Evolutionary conservation across 2,113 vertebrate species (phyloP).

Genomic region (Pitta sordida): DNA sequence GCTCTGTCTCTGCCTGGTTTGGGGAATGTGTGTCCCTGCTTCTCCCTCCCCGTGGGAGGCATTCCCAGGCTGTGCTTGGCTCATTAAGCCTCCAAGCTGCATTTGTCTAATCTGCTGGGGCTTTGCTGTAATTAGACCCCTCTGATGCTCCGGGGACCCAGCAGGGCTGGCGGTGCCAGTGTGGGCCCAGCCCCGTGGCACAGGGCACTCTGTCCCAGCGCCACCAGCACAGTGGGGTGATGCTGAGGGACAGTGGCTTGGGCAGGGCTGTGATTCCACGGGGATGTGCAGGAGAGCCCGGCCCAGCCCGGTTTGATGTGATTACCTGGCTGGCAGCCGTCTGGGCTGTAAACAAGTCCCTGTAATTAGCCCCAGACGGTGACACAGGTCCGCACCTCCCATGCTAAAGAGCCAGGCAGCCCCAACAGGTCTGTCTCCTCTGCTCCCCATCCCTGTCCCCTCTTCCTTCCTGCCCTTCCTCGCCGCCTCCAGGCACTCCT

Average conservation of each 20-base stretch:
- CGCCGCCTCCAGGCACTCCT: background rate
- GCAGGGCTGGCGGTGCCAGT: background rate
- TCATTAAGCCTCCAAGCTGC: background rate
- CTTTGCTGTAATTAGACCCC: background rate
- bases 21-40: background rate
- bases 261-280: background rate
- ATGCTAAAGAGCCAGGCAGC: constrained; percentile 47
- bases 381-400: constrained; percentile 4
- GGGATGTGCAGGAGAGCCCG: background rate
- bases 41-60: fast-evolving
- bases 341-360: constrained; percentile 42
- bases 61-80: background rate
- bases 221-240: background rate
- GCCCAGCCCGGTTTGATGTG: constrained; percentile 7
- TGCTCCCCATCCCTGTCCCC: background rate
- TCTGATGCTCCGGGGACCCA: fast-evolving
- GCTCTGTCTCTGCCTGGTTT: background rate
- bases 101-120: background rate
- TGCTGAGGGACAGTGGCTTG: background rate
- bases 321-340: constrained; percentile 27
- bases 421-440: constrained; percentile 35
- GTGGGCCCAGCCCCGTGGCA: background rate
- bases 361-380: constrained; percentile 61
- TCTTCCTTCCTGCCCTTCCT: constrained; percentile 12
- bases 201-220: background rate